phyloP scores from a whole-genome alignment of 2,797 vertebrate species.

The Odontamblyopus lacepedii region DNA sequence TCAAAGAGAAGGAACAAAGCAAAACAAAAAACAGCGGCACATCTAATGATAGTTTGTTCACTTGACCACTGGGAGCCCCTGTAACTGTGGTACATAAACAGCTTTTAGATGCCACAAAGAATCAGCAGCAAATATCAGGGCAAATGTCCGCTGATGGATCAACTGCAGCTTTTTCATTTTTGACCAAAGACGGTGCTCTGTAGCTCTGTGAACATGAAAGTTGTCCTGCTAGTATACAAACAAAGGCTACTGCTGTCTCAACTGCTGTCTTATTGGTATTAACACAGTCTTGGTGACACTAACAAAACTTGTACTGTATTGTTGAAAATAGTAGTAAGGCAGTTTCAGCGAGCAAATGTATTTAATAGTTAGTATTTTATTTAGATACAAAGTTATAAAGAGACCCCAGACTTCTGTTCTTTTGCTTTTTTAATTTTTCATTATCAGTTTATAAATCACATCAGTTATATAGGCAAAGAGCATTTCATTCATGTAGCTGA shows the following conservation, averaged over 20 bases:
- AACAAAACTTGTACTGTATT: no score
- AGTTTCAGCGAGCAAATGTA: no score
- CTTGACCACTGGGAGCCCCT: not conserved
- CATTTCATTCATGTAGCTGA: constrained; percentile 1
- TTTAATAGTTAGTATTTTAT: no score
- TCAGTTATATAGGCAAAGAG: constrained; percentile 17
- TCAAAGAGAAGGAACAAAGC: constrained; percentile 7
- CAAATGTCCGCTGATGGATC: not conserved
- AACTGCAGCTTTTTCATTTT: not conserved
- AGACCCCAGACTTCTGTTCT: not conserved
- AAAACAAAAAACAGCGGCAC: not conserved
- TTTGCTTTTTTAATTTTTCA: not conserved
- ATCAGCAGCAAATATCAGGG: not conserved
- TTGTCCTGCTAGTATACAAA: not conserved
- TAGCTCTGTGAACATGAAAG: not conserved
- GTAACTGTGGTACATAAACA: not conserved
- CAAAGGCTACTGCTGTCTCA: not conserved
- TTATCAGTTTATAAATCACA: not conserved
- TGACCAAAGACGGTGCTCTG: not conserved
- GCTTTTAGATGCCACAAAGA: not conserved
- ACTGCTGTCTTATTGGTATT: no score
- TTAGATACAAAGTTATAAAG: no score
- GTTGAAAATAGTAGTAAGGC: no score
- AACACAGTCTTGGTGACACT: no score
- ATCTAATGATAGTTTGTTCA: constrained; percentile 4